Evolutionary conservation across 2,113 vertebrate genomes (phyloP), one percentile per base, ranked within the genome.

Genomic region (Dascyllus trimaculatus): DNA sequence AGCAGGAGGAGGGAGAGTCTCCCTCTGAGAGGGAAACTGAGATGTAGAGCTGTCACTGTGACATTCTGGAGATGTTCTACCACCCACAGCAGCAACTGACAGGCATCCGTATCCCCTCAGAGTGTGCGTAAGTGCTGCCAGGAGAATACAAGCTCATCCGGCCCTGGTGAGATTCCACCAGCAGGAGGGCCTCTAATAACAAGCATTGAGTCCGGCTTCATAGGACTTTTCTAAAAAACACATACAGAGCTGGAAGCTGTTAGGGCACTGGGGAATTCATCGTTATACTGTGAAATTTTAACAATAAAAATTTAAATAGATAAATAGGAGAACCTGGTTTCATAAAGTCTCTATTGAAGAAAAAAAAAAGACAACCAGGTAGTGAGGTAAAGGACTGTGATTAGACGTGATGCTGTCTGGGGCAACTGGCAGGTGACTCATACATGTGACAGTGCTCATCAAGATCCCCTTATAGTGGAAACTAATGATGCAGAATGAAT

Each of bases 361-460:
- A 29, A 29, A 29, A 3, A 29, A 3, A 29, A 48, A 52, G 74
- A 82, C 83, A 82, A 59, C 19, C 38, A 52, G 56, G 71, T 10
- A 56, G 15, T 26, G 35, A 71, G 46, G 32, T 75, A 58, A 72
- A 84, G 59, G 15, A 84, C 69, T 77, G 19, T 63, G 73, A 81
- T 68, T 54, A 78, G 63, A 64, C 73, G 51, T 45, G 48, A 70
- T 10, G 40, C 24, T 64, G 57, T 71, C 79, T 53, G 71, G 78
- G 78, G 80, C 62, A 46, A 71, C 53, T 18, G 61, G 72, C 22
- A 54, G 62, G 80, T 84, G 83, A 89, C 29, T 88, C 85, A 87
- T 64, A 46, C 56, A 77, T 60, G 58, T 46, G 60, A 52, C 11
- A 63, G 58, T 35, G 54, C 61, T 49, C 58, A 76, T 79, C 59